Evolutionary conservation across 2,797 vertebrate species (phyloP).

Genomic region (Psittacula echo): DNA sequence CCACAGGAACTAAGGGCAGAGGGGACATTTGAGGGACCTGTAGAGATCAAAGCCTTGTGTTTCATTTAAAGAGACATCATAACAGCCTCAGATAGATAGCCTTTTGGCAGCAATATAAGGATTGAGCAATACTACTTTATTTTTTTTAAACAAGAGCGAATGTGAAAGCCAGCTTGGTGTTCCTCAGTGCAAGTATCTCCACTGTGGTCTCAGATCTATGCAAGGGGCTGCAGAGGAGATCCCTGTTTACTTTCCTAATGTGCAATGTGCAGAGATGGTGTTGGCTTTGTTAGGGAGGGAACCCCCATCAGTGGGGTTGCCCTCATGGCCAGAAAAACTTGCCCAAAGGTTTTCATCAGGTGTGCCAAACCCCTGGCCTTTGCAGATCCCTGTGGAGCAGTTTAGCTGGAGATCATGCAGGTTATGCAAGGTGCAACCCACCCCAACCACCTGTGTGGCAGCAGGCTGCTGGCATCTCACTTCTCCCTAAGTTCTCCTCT

Average conservation of each 20-base stretch:
- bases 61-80: not conserved
- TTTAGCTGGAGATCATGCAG: not conserved
- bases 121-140: not conserved
- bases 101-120: not conserved
- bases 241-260: not conserved
- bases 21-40: not conserved
- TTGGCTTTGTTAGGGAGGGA: not conserved
- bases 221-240: not conserved
- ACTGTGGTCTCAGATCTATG: not conserved
- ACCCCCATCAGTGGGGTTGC: not conserved
- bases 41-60: not conserved
- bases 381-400: not conserved
- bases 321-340: not conserved
- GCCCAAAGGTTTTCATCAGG: not conserved
- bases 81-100: not conserved
- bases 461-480: not conserved
- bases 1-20: not conserved
- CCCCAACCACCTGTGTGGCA: fast-evolving
- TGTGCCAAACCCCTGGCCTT: not conserved
- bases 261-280: not conserved
- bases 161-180: not conserved
- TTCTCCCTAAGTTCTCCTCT: not conserved
- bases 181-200: not conserved
- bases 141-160: not conserved
- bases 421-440: not conserved